Base-by-base conservation (phyloP, 2,888 invertebrate genomes). In the Ennomos quercinarius region DNA sequence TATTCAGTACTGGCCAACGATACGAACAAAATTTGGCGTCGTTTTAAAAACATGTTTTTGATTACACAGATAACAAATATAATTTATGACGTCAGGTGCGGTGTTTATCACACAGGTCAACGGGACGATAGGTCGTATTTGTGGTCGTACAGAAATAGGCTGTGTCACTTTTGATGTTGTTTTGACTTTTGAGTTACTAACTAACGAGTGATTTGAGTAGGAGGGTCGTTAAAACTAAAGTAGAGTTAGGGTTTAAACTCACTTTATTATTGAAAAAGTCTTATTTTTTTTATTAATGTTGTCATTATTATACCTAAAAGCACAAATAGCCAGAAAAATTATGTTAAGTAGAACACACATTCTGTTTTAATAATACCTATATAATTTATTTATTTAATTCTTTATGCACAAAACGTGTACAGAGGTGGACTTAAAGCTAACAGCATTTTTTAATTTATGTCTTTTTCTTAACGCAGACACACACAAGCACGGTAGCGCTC, bases 41-140 rank as follows among this genome's bases (percentile, higher is more conserved):
- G 34, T 40, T 27, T 62, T 57, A 48, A 64, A 62, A 66, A 66
- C 66, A 66, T 64, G 64, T 66, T 66, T 61, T 57, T 39, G 54
- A 64, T 50, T 49, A 52, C 37, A 46, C 51, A 49, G 45, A 52
- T 45, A 59, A 58, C 52, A 66, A 49, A 10, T 47, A 0, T 63
- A 61, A 66, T 63, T 55, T 49, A 61, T 61, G 37, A 55, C 11
- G 51, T 48, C 66, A 61, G 54, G 54, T 63, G 65, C 42, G 37
- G 37, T 51, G 46, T 56, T 43, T 54, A 58, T 66, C 63, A 47
- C 54, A 27, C 60, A 61, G 63, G 63, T 61, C 63, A 56, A 49
- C 35, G 34, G 37, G 57, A 44, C 12, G 41, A 10, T 10, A 48
- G 48, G 56, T 51, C 44, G n/a, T n/a, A n/a, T n/a, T n/a, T n/a